phyloP scores from a whole-genome alignment of 2,797 vertebrate species.

The Enteromius thamalakanensis region DNA sequence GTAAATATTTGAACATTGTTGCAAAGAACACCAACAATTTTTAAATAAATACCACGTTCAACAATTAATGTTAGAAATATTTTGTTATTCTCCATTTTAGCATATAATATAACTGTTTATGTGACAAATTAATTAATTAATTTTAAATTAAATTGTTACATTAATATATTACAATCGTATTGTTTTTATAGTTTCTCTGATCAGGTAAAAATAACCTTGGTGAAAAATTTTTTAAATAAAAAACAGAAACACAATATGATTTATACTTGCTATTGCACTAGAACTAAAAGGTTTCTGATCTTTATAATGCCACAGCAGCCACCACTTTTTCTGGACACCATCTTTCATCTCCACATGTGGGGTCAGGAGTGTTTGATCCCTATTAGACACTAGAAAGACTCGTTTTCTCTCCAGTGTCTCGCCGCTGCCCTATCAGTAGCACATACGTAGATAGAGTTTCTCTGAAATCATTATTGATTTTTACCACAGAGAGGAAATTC shows the following conservation, averaged over 20 bases:
- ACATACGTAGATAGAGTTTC: slow-evolving; percentile 31
- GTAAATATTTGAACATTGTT: background rate
- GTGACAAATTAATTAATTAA: background rate
- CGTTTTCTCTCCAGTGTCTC: slow-evolving; percentile 7
- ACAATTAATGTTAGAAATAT: background rate
- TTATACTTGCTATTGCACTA: background rate
- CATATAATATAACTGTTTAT: too few species aligned
- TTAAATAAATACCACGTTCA: background rate
- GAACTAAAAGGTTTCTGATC: background rate
- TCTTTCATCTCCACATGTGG: background rate
- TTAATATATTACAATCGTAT: background rate
- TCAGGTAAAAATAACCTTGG: background rate
- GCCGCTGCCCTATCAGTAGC: slow-evolving; percentile 13
- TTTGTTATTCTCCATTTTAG: background rate
- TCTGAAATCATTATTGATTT: slow-evolving; percentile 55
- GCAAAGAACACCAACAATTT: background rate
- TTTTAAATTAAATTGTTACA: background rate
- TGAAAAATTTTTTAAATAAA: too few species aligned
- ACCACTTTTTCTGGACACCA: background rate
- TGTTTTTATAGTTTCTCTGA: background rate
- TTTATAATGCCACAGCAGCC: background rate
- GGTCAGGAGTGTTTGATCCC: background rate
- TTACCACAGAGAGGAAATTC: slow-evolving; percentile 32
- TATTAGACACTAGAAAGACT: slow-evolving; percentile 27
- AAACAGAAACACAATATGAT: background rate